Conservation (phyloP, 92 coral and sea anemone genomes). For the Actinostola sp. region DNA sequence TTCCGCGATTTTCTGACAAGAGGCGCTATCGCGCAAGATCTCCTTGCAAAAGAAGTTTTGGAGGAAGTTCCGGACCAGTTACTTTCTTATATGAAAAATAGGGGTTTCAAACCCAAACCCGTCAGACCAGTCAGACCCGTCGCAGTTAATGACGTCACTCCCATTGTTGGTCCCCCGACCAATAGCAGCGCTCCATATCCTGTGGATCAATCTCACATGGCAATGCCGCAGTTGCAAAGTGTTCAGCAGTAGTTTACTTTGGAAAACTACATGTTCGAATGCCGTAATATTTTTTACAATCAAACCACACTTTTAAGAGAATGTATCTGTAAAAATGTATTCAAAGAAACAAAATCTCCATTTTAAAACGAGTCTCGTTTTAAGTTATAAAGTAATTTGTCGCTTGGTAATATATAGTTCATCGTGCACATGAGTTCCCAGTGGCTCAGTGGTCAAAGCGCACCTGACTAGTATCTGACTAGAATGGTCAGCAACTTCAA, state of each 20-base stretch:
- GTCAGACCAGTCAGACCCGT: conserved; percentile 61
- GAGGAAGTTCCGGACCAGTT: conserved; percentile 87
- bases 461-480: too few species aligned
- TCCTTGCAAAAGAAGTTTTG: conserved; percentile 83
- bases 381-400: too few species aligned
- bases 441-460: too few species aligned
- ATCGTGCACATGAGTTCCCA: too few species aligned
- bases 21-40: conserved; percentile 67
- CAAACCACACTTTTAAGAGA: too few species aligned
- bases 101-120: conserved; percentile 57
- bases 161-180: conserved; percentile 45
- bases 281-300: too few species aligned
- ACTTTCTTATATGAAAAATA: conserved; percentile 62
- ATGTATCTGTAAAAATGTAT: too few species aligned
- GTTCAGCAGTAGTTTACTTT: neutral
- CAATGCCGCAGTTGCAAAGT: neutral
- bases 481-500: too few species aligned
- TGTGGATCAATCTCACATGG: neutral
- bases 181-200: conserved; percentile 38
- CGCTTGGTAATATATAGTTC: too few species aligned
- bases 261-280: too few species aligned
- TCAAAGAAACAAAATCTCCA: too few species aligned
- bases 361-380: too few species aligned
- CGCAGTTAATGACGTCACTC: conserved; percentile 51
- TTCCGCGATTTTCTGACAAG: conserved; percentile 90